Base-by-base conservation (phyloP, 2,113 vertebrate genomes). In the Paramisgurnus dabryanus region DNA sequence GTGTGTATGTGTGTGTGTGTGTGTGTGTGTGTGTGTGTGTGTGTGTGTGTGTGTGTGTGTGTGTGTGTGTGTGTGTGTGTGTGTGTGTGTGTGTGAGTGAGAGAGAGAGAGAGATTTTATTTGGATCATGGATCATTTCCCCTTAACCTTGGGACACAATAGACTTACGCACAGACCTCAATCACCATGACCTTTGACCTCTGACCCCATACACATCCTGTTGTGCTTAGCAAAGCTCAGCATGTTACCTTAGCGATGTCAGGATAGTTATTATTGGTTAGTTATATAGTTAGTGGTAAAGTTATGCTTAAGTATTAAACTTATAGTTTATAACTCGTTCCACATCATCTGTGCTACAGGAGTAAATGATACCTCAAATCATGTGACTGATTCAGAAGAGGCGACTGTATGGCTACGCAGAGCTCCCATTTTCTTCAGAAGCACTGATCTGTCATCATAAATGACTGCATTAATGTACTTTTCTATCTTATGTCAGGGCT, bases 401-500 rank as follows among this genome's bases (percentile, higher is more conserved):
- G 13, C 11, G 12, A 13, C 50, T 5, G 1, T 27, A 27, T 27
- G 27, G 27, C 27, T 3, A 34, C 27, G 27, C 27, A 34, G 27
- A 1, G 27, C 27, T 34, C 27, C 27, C 27, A 47, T 47, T 5
- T 47, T 47, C 45, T 47, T 47, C 45, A 47, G 45, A 47, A 47
- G 10, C 10, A 58, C n/a, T 8, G 15, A n/a, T 18, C 55, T n/a
- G 6, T 17, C 17, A n/a, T 58, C 5, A 47, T 47, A 47, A 47
- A 47, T 47, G 45, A 58, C 55, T 58, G 8, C n/a, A 58, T 6
- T 58, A n/a, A 17, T 58, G 17, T 18, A 18, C 17, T 58, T 50
- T 40, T 34, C n/a, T 4, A 2, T 79, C 86, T 81, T 43, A 88
- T 79, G 76, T 77, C 81, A 99, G 97, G 98, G 98, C 15, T 99